Base-by-base conservation (phyloP, 2,888 invertebrate genomes). In the Thera obeliscata region DNA sequence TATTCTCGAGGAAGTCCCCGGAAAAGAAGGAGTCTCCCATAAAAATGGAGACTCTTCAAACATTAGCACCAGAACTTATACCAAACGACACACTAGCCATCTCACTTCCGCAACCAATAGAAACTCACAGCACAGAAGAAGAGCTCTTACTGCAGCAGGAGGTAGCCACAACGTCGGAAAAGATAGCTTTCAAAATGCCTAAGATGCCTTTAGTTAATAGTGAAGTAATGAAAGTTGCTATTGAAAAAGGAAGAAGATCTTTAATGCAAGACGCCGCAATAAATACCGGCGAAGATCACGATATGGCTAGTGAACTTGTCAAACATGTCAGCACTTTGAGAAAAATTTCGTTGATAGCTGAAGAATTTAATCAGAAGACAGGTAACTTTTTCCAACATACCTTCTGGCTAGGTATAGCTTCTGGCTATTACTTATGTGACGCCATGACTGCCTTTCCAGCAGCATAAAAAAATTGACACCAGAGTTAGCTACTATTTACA, bases 321-420 rank as follows among this genome's bases (percentile, higher is more conserved):
- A 90, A 85, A 73, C 86, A 93, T 71, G 90, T 93, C 1, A 77
- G 78, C 59, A 93, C 93, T 0, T 76, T 93, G 50, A 85, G 81
- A 59, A 91, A 87, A 72, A 93, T 93, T 78, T 93, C 93, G 1
- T 74, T 93, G 11, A 93, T 93, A 64, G 93, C 93, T n/a, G 93
- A 93, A 71, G 93, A 93, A 67, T 93, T 93, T 71, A 92, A 93
- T 74, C 88, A 92, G 61, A 93, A 92, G 81, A 93, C 93, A 61
- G 93, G 93, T 93, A 76, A 66, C n/a, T n/a, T 12, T 6, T 3
- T 8, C 7, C 3, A 8, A 8, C 33, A 9, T 55, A 57, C 22
- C 22, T 22, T 22, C 22, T 22, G 22, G 22, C 22, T 22, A 22
- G 22, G n/a, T 46, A 46, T 9, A 9, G 43, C 43, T 46, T 22